A percentile compares a stretch with the other conserved stretches of the same genome.
phyloP scores from a whole-genome alignment of 2,113 vertebrate genomes.

The Boulengeromyrus knoepffleri region DNA sequence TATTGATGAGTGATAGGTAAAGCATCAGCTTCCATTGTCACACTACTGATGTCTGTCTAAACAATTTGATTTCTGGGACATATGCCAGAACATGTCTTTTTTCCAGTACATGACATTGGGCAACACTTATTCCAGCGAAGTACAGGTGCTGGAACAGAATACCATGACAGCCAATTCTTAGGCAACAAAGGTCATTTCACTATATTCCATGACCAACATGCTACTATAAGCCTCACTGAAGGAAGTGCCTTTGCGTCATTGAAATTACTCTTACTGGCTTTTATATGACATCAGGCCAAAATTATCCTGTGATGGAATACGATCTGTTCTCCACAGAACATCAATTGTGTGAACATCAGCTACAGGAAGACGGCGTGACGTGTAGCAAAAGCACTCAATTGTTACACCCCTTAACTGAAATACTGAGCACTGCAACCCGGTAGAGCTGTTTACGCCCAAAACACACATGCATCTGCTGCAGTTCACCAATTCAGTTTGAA shows the following conservation, averaged over 20 bases:
- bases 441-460: not conserved
- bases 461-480: not conserved
- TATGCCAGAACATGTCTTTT: not conserved
- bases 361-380: not conserved
- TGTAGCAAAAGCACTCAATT: not conserved
- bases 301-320: constrained; percentile 41
- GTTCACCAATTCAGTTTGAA: not conserved
- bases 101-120: not conserved
- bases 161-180: not conserved
- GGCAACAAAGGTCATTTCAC: constrained; percentile 29
- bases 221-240: constrained; percentile 8
- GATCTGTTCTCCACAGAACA: not conserved
- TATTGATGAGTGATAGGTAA: not conserved
- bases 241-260: constrained; percentile 33
- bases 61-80: not conserved
- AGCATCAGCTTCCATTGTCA: not conserved
- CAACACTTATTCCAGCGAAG: not conserved
- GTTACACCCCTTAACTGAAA: not conserved
- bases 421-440: not conserved
- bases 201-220: constrained; percentile 26
- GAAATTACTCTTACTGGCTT: constrained; percentile 31
- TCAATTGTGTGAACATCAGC: not conserved
- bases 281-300: constrained; percentile 52
- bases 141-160: not conserved
- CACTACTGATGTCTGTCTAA: not conserved